Conservation (phyloP, 1,140 invertebrate species). For the Nebria ingens region DNA sequence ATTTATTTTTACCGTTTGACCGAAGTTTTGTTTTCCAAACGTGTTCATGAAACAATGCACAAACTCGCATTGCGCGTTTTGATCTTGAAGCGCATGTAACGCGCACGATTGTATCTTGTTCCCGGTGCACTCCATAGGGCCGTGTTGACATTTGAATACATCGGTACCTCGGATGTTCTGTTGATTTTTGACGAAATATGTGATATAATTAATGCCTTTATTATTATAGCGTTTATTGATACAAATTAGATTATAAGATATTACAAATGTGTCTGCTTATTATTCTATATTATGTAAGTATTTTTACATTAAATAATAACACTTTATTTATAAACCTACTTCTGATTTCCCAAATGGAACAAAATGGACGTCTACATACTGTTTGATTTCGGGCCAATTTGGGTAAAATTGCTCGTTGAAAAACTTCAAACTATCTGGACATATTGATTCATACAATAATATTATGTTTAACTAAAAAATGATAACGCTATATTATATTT, state of each 20-base stretch:
- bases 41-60: conserved; percentile 28
- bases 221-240: too few species aligned
- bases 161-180: conserved; percentile 23
- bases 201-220: background rate
- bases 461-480: conserved; percentile 22
- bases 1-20: conserved; percentile 21
- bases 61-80: conserved; percentile 24
- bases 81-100: conserved; percentile 19
- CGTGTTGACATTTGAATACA: conserved; percentile 29
- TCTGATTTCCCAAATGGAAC: conserved; percentile 72
- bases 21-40: conserved; percentile 21
- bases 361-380: conserved; percentile 42
- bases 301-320: too few species aligned
- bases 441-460: conserved; percentile 74
- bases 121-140: conserved; percentile 26
- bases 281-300: too few species aligned
- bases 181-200: background rate
- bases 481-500: background rate
- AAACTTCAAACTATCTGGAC: conserved; percentile 64
- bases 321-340: too few species aligned
- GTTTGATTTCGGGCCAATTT: conserved; percentile 36
- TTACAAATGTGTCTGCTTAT: too few species aligned
- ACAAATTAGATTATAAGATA: too few species aligned
- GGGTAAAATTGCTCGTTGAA: conserved; percentile 43
- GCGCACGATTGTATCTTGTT: conserved; percentile 28